These are phyloP conservation scores for Globodera ellingtonae DNA, from an alignment of 1,140 invertebrate species.

Conservation along the genomic window DNA sequence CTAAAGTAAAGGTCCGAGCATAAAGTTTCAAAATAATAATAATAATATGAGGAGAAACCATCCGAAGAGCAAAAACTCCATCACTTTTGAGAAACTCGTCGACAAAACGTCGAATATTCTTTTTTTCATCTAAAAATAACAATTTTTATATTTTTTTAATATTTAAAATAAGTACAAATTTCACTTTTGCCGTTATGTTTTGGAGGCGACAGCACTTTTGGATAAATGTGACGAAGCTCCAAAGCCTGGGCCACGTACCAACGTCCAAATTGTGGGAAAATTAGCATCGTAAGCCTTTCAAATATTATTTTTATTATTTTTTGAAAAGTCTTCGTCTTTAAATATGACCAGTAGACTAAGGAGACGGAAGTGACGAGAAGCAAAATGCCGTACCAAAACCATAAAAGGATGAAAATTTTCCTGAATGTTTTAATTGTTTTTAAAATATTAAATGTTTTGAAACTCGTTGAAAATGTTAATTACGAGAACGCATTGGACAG, in stretches of 20 bases:
- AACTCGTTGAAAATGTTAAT: slow-evolving; percentile 71
- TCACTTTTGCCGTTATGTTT: not conserved
- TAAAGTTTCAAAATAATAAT: not conserved
- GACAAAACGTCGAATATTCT: slow-evolving; percentile 63
- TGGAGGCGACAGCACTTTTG: slow-evolving; percentile 9
- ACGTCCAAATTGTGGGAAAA: slow-evolving; percentile 54
- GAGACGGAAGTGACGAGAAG: slow-evolving; percentile 65
- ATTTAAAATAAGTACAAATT: not conserved
- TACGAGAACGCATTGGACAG: slow-evolving; percentile 51
- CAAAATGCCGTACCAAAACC: slow-evolving; percentile 70
- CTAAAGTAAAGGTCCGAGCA: not conserved
- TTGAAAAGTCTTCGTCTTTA: too few relatives aligned
- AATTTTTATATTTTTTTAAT: slow-evolving; percentile 18
- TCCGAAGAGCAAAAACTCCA: slow-evolving; percentile 68
- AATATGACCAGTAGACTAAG: slow-evolving; percentile 55
- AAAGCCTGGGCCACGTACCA: slow-evolving; percentile 52
- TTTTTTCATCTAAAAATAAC: slow-evolving; percentile 31
- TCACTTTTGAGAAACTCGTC: slow-evolving; percentile 68
- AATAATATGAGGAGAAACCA: slow-evolving; percentile 64
- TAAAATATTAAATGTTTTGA: slow-evolving; percentile 57
- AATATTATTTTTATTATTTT: too few relatives aligned
- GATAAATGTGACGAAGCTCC: slow-evolving; percentile 42
- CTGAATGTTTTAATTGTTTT: slow-evolving; percentile 56
- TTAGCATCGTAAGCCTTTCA: slow-evolving; percentile 33
- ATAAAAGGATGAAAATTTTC: slow-evolving; percentile 70